Base-by-base conservation (phyloP, 1,140 invertebrate species). In the Pseudomyrmex pallidus region DNA sequence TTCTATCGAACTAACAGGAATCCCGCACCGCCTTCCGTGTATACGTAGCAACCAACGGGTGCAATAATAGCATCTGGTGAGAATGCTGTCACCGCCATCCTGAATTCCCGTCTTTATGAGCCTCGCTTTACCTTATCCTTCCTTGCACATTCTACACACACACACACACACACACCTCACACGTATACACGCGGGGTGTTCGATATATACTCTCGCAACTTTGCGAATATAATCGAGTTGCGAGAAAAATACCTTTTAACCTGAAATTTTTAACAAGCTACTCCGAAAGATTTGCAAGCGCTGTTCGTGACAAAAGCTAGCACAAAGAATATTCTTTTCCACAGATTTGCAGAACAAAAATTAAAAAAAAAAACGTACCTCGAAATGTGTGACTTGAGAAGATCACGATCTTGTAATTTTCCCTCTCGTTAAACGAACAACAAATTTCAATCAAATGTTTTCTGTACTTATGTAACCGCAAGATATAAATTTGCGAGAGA, bases 31-130 rank as follows among this genome's bases (percentile, higher is more conserved):
- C 13, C 15, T 20, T 12, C 25, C 35, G 35, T 35, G 15, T 52
- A 62, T 76, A 64, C 59, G 46, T 64, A 52, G 44, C 50, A 76
- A 76, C 62, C 50, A 76, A 76, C 62, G 48, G 17, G 12, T 20
- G 74, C 61, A 66, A 77, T 67, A 77, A 77, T 54, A 54, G 62
- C 62, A 77, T 56, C 22, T 44, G 48, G 74, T 13, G 25, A 77
- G 25, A 67, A 77, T 54, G 25, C 17, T 44, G 62, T 77, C 74
- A 56, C 59, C 73, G 4, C 10, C 56, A 9, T 74, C 44, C 74
- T 35, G 25, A 67, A 77, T 67, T 52, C 61, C n/a, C 4, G 2
- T 35, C 25, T 77, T 77, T 77, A 77, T 67, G 74, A 54, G 4
- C 17, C 13, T n/a, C 25, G 20, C n/a, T 76, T 64, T 66, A 76